phyloP scores from a whole-genome alignment of 2,113 vertebrate genomes.

The Trochalopteron elliotii region DNA sequence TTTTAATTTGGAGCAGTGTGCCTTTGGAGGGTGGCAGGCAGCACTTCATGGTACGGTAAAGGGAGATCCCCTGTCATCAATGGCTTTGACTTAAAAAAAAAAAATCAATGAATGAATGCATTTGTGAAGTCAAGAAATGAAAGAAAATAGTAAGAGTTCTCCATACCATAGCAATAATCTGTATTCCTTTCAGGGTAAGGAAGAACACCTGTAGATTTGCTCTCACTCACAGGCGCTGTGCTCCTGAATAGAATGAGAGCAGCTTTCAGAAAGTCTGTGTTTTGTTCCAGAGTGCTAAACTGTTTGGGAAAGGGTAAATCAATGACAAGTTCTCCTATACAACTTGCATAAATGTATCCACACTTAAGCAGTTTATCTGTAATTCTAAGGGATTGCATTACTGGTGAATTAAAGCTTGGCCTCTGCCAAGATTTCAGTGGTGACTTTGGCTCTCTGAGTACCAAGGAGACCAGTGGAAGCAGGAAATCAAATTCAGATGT shows the following conservation, averaged over 20 bases:
- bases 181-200: neutral
- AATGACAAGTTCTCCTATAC: neutral
- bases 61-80: neutral
- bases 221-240: neutral
- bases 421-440: slow-evolving; percentile 12
- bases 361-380: neutral
- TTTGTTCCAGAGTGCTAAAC: neutral
- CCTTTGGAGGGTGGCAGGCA: neutral
- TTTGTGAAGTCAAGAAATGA: neutral
- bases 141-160: neutral
- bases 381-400: neutral
- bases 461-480: neutral
- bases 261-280: neutral
- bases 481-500: neutral
- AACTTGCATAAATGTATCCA: neutral
- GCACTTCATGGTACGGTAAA: neutral
- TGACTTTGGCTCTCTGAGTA: neutral
- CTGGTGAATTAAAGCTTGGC: neutral
- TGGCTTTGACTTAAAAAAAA: neutral
- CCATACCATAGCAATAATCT: neutral
- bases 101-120: neutral
- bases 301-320: neutral
- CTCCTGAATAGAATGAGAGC: neutral
- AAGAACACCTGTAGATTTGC: neutral
- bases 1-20: neutral